Base-by-base conservation (phyloP, 2,113 vertebrate genomes). In the Atlantisia rogersi region DNA sequence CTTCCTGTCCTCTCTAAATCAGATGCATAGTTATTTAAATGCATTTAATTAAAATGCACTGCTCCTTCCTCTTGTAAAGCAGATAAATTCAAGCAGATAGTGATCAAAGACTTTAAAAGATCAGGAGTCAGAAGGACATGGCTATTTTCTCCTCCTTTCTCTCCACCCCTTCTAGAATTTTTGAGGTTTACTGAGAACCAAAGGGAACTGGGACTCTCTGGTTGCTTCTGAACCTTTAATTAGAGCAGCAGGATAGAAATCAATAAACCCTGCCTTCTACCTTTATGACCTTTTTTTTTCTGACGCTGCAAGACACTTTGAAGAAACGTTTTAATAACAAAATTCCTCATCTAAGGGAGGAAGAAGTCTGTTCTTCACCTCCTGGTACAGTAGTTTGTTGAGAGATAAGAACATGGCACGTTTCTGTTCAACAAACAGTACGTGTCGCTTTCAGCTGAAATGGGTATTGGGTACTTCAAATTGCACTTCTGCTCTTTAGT, bases 221-320 rank as follows among this genome's bases (percentile, higher is more conserved):
- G 83, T 60, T 95, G 35, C 37, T 82, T 88, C 88, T 96, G 90
- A 95, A 90, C 85, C 95, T 91, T 97, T 97, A 97, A 97, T 98
- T 98, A 97, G 90, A 97, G 88, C 93, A 95, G 63, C 91, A 92
- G 76, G 40, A 52, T 74, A 94, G 84, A 94, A 96, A 95, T 85
- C 97, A 97, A 97, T 74, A 93, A 95, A 92, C 31, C 17, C 58
- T 80, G 76, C 42, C 90, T 96, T 95, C 92, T 96, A 90, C 82
- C 62, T 96, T 95, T 89, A 84, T 78, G 84, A 88, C 65, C 92
- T 90, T 90, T 67, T 79, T 78, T 78, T 95, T 96, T 95, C 80
- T 94, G 75, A 75, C 73, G 82, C 29, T 21, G 32, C 76, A 95
- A 94, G 62, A 77, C 74, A 78, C 32, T 40, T 67, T 65, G 46